Percentiles rank a stretch among this genome's conserved stretches.
These are phyloP conservation scores for Ctenicera cuprea DNA, from an alignment of 2,888 invertebrate genomes.

Conservation along the genomic window DNA sequence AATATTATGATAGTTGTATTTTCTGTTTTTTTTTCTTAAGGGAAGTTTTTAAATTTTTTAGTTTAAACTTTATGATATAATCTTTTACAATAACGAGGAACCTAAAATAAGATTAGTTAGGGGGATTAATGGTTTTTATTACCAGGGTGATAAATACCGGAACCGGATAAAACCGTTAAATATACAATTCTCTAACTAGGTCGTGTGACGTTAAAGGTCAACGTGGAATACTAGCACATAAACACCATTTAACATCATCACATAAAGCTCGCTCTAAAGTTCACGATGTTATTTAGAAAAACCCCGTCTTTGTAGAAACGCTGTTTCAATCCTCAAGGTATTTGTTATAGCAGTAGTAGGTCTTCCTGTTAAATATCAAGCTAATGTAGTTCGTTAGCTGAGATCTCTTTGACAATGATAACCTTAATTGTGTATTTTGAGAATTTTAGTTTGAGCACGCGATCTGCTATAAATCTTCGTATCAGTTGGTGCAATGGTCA, in stretches of 20 bases:
- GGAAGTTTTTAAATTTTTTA: too few species aligned
- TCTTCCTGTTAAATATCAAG: neutral
- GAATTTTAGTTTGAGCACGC: slow-evolving; percentile 6
- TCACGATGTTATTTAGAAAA: slow-evolving; percentile 15
- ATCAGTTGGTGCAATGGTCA: slow-evolving; percentile 15
- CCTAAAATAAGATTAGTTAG: too few species aligned
- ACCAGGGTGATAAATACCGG: neutral
- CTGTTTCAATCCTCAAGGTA: neutral
- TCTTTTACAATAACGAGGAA: too few species aligned
- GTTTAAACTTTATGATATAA: too few species aligned
- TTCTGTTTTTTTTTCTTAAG: too few species aligned
- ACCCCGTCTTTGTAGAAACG: neutral
- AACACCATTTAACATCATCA: slow-evolving; percentile 7
- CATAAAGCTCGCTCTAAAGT: slow-evolving; percentile 13
- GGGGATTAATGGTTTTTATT: neutral
- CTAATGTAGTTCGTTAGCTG: too few species aligned
- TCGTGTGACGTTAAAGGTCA: slow-evolving; percentile 20
- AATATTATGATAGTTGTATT: too few species aligned
- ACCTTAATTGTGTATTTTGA: neutral
- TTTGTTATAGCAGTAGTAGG: neutral
- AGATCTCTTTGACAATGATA: too few species aligned
- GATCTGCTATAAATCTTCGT: slow-evolving; percentile 8
- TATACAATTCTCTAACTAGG: neutral
- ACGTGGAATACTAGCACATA: slow-evolving; percentile 16
- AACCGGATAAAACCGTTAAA: slow-evolving; percentile 5